Evolutionary conservation across 2,113 vertebrate species (phyloP).

Genomic region (Pedionomus torquatus): DNA sequence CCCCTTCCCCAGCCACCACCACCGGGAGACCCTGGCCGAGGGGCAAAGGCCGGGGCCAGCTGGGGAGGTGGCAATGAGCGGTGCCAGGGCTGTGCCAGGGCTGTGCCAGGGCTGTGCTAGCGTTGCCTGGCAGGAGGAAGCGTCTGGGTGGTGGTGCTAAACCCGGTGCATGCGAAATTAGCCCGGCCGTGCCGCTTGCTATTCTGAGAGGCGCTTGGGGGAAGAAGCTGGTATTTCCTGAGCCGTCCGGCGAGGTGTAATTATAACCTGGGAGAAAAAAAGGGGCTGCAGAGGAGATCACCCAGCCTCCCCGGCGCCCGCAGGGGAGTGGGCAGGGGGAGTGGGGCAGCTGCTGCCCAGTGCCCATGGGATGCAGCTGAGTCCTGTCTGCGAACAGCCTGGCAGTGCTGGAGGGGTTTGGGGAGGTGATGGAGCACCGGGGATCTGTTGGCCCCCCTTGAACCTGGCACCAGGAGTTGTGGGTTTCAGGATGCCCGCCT

Average conservation of each 20-base stretch:
- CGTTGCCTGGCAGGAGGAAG: slow-evolving; percentile 12
- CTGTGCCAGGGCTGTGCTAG: neutral
- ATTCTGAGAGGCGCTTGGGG: slow-evolving; percentile 53
- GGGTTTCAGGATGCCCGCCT: neutral
- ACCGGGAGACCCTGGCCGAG: neutral
- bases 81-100: neutral
- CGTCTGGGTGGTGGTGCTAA: slow-evolving; percentile 28
- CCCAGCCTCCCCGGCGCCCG: slow-evolving; percentile 23
- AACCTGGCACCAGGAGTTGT: accelerated
- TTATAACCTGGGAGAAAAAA: slow-evolving; percentile 61
- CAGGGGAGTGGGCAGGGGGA: neutral
- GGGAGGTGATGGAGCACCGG: neutral
- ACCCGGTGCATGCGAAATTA: slow-evolving; percentile 36
- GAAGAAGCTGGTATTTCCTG: slow-evolving; percentile 58
- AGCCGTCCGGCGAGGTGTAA: slow-evolving; percentile 42
- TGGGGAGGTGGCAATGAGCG: neutral
- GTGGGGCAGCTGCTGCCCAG: neutral
- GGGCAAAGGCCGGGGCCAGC: slow-evolving; percentile 35
- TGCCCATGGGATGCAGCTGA: neutral
- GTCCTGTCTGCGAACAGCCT: neutral
- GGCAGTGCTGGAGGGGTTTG: accelerated
- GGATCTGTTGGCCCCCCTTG: too few species aligned
- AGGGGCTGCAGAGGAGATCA: slow-evolving; percentile 19
- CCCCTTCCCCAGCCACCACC: neutral
- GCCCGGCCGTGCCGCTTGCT: slow-evolving; percentile 3